Conservation (phyloP, 2,797 vertebrate species). For the Harpagifer antarcticus region DNA sequence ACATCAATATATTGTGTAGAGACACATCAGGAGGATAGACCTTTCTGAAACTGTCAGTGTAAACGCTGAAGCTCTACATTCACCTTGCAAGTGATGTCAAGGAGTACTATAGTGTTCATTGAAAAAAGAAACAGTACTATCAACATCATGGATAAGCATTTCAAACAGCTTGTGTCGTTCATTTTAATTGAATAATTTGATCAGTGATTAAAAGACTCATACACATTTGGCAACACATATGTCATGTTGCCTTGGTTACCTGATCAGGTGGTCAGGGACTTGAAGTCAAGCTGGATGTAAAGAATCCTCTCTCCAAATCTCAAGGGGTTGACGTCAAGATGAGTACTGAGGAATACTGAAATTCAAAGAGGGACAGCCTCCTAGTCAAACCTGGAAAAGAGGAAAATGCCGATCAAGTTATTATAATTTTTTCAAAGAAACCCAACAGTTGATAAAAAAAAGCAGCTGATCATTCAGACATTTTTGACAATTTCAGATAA, state of each 20-base stretch:
- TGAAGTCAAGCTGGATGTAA: constrained; percentile 44
- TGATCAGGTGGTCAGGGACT: constrained; percentile 44
- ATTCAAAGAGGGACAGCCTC: constrained; percentile 30
- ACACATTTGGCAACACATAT: not conserved
- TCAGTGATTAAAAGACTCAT: not conserved
- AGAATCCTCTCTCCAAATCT: constrained; percentile 43
- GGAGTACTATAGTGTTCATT: not conserved
- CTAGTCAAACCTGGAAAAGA: constrained; percentile 61
- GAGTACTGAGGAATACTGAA: constrained; percentile 9
- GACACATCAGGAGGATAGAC: not conserved
- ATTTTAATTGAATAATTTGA: not conserved
- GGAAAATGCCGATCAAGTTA: not conserved
- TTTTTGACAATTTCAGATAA: not conserved
- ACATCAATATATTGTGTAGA: not conserved
- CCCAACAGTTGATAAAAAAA: not conserved
- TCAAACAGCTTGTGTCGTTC: not conserved
- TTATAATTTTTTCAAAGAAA: no score
- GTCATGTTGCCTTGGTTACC: constrained; percentile 51
- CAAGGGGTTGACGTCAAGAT: constrained; percentile 25
- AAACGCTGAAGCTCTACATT: not conserved
- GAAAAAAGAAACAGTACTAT: not conserved
- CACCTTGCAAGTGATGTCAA: not conserved
- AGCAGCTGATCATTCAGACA: not conserved
- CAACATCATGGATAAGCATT: not conserved
- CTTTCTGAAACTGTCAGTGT: not conserved